These are phyloP conservation scores for Meganola albula DNA, from an alignment of 2,888 invertebrate genomes.

Conservation along the genomic window DNA sequence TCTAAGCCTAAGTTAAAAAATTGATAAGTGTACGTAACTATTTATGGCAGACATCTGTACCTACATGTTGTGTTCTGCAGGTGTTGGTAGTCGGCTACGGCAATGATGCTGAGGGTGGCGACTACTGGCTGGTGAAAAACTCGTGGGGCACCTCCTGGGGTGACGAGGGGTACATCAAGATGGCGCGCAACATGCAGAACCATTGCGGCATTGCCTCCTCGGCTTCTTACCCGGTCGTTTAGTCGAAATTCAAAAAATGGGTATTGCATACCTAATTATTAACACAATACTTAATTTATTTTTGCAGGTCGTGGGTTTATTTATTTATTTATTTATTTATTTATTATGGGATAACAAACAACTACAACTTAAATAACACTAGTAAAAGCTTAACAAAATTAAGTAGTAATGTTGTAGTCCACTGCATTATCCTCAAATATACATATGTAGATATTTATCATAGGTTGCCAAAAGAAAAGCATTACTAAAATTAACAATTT, in stretches of 20 bases:
- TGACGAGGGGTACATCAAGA: constrained; percentile 89
- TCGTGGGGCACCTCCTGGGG: constrained; percentile 92
- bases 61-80: constrained; percentile 32
- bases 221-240: constrained; percentile 92
- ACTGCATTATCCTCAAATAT: no score
- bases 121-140: constrained; percentile 94
- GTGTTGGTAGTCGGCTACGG: constrained; percentile 90
- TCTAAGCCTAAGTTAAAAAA: no score
- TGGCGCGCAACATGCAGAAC: constrained; percentile 90
- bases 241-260: no score
- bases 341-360: constrained; percentile 2
- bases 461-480: neutral
- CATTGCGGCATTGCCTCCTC: constrained; percentile 91
- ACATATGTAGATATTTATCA: no score
- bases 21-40: no score
- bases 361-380: neutral
- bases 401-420: no score
- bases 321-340: no score
- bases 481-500: neutral
- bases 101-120: constrained; percentile 80
- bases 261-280: no score
- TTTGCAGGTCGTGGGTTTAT: no score
- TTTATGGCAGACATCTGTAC: no score
- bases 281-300: no score
- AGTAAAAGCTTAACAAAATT: no score